Percentiles rank a stretch among this genome's conserved stretches.
These are phyloP conservation scores for Hemiprocne comata DNA, from an alignment of 2,113 vertebrate species.

Conservation along the genomic window DNA sequence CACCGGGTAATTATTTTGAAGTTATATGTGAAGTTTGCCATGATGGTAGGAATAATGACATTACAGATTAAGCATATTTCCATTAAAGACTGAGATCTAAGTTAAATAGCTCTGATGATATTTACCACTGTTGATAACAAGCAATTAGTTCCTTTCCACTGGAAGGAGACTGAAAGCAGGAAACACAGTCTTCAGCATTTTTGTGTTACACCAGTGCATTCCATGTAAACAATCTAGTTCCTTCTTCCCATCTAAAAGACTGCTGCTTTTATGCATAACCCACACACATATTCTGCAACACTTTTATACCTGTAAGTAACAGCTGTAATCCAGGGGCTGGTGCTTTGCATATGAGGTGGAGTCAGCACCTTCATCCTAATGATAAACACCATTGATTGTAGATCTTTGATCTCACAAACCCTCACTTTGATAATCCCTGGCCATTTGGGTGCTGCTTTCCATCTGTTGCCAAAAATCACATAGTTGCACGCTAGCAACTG, in stretches of 20 bases:
- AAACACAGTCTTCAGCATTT: not conserved
- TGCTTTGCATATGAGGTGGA: not conserved
- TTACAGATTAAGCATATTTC: not conserved
- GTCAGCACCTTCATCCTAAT: not conserved
- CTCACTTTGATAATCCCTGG: not conserved
- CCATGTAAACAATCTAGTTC: not conserved
- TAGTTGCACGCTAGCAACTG: not conserved
- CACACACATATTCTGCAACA: not conserved
- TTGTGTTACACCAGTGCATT: not conserved
- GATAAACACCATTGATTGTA: not conserved
- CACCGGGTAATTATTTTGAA: not conserved
- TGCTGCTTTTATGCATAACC: not conserved
- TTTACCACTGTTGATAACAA: not conserved
- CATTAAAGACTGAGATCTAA: not conserved
- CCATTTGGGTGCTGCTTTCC: not conserved
- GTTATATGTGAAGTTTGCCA: not conserved
- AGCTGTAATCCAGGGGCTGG: not conserved
- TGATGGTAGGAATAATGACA: not conserved
- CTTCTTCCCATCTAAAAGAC: not conserved
- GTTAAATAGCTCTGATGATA: not conserved
- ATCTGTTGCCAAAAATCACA: not conserved
- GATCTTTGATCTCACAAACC: not conserved
- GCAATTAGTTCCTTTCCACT: not conserved
- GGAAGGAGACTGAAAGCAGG: not conserved
- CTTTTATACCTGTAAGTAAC: not conserved